Conservation (phyloP, 2,797 vertebrate species). For the Denticeps clupeoides region DNA sequence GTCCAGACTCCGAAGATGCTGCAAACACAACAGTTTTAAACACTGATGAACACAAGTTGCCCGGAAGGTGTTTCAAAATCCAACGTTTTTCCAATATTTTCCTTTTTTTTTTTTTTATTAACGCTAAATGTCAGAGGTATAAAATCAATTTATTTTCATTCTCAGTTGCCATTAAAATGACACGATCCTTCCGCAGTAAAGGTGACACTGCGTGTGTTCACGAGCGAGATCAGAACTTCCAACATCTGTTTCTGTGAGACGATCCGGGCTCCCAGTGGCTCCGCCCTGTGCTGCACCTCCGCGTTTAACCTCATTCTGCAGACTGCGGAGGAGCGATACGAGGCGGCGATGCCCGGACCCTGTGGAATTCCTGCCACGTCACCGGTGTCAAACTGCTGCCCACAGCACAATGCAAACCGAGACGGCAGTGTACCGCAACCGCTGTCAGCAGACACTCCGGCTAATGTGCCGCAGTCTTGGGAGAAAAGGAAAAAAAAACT, state of each 20-base stretch:
- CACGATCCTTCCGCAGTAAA: too few species aligned
- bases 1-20: constrained; percentile 2
- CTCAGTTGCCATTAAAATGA: constrained; percentile 27
- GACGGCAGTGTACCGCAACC: neutral
- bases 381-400: constrained; percentile 15
- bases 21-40: too few species aligned
- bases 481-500: too few species aligned
- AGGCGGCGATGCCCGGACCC: constrained; percentile 19
- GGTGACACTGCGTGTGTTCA: too few species aligned
- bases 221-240: too few species aligned
- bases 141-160: constrained; percentile 20
- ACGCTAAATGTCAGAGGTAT: constrained; percentile 19
- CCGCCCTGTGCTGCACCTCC: constrained; percentile 22
- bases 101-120: too few species aligned
- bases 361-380: constrained; percentile 21
- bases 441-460: too few species aligned
- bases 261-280: constrained; percentile 16
- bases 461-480: too few species aligned
- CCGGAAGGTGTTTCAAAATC: too few species aligned
- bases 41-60: too few species aligned
- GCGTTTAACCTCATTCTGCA: constrained; percentile 25
- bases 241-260: too few species aligned
- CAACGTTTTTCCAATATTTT: too few species aligned
- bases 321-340: constrained; percentile 19
- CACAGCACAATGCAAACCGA: constrained; percentile 12